Evolutionary conservation across 2,888 invertebrate species (phyloP), one percentile per base, ranked within the genome.

Genomic region (Nemoura dubitans): DNA sequence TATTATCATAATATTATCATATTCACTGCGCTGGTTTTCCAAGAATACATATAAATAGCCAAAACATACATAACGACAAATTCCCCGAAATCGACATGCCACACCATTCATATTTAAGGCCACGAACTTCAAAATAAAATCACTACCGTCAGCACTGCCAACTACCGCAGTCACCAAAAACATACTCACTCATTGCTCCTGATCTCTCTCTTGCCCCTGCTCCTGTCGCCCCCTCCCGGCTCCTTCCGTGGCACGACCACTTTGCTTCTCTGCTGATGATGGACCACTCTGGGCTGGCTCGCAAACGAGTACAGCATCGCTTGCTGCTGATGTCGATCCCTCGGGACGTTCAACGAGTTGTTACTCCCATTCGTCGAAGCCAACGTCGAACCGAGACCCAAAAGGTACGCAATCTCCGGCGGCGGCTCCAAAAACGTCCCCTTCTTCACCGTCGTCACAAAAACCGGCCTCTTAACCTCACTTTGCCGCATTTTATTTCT

Each of bases 361-460:
- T 90, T 90, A 89, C 88, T 91, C 90, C 84, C 90, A 90, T 85
- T 91, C 87, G 83, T 92, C 90, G 90, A 92, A 91, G 88, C 92
- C 25, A 76, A 59, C 36, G 85, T 16, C 29, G 27, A 85, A 87
- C 92, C 91, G 87, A 95, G 92, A 0, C 95, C 95, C 27, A 95
- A 92, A n/a, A 95, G 92, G 6, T 92, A 91, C 7, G 96, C 95
- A 80, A 95, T 91, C 90, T 94, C 94, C n/a, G 95, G 94, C 0
- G 96, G 96, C 5, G 97, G 97, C 90, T 95, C 94, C 88, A 97
- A 92, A 90, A 97, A 97, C 89, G 95, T 94, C 0, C 97, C 97
- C 85, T 94, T 94, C 89, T 95, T 95, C 80, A 97, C 97, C 0
- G 96, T 96, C 14, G 96, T 96, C 88, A 97, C 94, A 90, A 97